Conservation (phyloP, 2,797 vertebrate species). For the Pangasius larnaudii region DNA sequence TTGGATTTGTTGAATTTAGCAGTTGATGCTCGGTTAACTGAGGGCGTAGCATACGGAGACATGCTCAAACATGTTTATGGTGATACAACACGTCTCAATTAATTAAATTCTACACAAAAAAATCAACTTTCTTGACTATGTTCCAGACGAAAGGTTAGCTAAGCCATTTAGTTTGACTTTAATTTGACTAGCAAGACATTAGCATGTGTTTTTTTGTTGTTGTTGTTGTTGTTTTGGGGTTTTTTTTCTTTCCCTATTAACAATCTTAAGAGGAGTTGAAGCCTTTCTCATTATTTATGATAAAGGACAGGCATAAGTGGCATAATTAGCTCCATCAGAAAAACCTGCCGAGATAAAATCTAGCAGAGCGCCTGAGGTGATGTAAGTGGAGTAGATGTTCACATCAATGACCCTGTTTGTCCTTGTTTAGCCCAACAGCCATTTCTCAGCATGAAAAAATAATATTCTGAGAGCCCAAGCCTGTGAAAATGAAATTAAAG, state of each 20-base stretch:
- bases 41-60: neutral
- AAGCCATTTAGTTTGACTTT: neutral
- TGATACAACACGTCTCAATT: neutral
- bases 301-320: neutral
- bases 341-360: neutral
- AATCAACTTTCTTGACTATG: neutral
- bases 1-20: neutral
- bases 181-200: neutral
- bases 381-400: neutral
- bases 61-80: no score
- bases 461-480: neutral
- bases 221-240: neutral
- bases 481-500: slow-evolving; percentile 20
- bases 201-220: neutral
- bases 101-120: neutral
- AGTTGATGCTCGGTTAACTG: neutral
- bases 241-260: neutral
- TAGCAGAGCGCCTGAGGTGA: neutral
- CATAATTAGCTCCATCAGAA: neutral
- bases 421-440: neutral
- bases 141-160: neutral
- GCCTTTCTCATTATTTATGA: neutral
- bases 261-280: neutral
- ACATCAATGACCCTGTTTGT: slow-evolving; percentile 11
- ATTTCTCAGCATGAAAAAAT: neutral